phyloP scores from a whole-genome alignment of 2,888 invertebrate genomes.

The Actias luna region DNA sequence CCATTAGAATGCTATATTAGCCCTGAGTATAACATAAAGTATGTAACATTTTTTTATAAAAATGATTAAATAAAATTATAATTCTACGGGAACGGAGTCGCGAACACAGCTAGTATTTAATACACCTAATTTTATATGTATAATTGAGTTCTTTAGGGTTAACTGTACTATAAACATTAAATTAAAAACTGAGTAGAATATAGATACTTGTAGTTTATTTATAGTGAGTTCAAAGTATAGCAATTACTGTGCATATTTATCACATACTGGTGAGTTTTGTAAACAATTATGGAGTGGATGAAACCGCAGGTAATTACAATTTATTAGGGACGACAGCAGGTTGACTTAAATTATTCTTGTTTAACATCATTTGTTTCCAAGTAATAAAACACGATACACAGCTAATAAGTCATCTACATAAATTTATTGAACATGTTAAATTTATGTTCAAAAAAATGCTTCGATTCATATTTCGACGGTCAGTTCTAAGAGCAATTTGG shows the following conservation, averaged over 20 bases:
- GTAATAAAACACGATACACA: conserved; percentile 16
- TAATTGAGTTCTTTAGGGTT: background rate
- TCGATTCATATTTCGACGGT: too few relatives aligned
- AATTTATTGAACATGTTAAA: too few relatives aligned
- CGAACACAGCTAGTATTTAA: too few relatives aligned
- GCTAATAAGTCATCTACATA: too few relatives aligned
- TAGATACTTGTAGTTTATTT: background rate
- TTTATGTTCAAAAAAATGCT: too few relatives aligned
- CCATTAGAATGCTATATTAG: too few relatives aligned
- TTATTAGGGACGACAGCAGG: conserved; percentile 51
- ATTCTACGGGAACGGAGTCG: too few relatives aligned
- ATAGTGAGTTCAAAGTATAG: background rate
- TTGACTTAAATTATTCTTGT: conserved; percentile 45
- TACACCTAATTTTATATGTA: too few relatives aligned
- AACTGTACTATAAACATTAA: background rate
- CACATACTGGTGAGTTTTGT: conserved; percentile 45
- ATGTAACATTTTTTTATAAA: too few relatives aligned
- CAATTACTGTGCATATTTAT: background rate
- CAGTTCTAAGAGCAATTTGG: too few relatives aligned
- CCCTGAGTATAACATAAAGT: too few relatives aligned
- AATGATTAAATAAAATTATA: too few relatives aligned
- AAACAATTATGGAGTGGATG: conserved; percentile 56
- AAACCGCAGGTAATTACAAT: conserved; percentile 63
- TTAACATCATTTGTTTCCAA: conserved; percentile 31
- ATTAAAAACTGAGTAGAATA: background rate